phyloP scores from a whole-genome alignment of 2,113 vertebrate species.

The Labeo rohita region DNA sequence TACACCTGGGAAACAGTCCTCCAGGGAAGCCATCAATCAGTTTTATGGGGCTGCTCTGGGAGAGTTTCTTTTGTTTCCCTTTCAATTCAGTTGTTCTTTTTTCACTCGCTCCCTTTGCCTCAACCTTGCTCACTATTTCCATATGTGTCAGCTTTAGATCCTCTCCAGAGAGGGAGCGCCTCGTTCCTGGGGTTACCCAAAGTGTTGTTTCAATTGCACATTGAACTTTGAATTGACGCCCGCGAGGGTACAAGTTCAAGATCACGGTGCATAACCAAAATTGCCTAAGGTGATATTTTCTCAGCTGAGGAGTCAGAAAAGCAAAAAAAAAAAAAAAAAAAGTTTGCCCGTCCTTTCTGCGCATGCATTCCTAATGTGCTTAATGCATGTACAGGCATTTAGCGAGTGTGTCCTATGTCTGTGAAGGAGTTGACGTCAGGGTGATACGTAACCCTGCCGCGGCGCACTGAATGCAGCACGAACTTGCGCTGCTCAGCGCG shows the following conservation, averaged over 20 bases:
- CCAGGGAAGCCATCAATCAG: constrained; percentile 82
- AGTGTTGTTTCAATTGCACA: constrained; percentile 59
- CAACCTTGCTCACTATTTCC: constrained; percentile 68
- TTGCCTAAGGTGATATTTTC: constrained; percentile 5
- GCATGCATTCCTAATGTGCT: not conserved
- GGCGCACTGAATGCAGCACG: constrained; percentile 53
- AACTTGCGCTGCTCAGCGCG: not conserved
- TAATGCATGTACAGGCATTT: not conserved
- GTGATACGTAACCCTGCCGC: constrained; percentile 49
- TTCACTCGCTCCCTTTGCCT: constrained; percentile 48
- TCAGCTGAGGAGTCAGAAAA: constrained; percentile 7
- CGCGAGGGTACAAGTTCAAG: constrained; percentile 12
- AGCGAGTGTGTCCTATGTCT: not conserved
- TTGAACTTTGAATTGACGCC: constrained; percentile 43
- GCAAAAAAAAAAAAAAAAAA: too few relatives aligned
- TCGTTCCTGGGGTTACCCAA: constrained; percentile 37
- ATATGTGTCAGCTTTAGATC: constrained; percentile 76
- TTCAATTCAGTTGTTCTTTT: constrained; percentile 69
- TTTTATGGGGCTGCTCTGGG: constrained; percentile 79
- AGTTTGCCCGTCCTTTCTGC: not conserved
- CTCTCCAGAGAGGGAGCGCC: constrained; percentile 28
- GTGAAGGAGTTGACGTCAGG: constrained; percentile 52
- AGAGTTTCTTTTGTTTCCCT: constrained; percentile 68
- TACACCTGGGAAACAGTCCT: constrained; percentile 83
- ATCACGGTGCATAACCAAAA: not conserved